A percentile compares a stretch with the other conserved stretches of the same genome.
Evolutionary conservation across 2,797 vertebrate genomes (phyloP).

Genomic region (Phylloscopus collybita): DNA sequence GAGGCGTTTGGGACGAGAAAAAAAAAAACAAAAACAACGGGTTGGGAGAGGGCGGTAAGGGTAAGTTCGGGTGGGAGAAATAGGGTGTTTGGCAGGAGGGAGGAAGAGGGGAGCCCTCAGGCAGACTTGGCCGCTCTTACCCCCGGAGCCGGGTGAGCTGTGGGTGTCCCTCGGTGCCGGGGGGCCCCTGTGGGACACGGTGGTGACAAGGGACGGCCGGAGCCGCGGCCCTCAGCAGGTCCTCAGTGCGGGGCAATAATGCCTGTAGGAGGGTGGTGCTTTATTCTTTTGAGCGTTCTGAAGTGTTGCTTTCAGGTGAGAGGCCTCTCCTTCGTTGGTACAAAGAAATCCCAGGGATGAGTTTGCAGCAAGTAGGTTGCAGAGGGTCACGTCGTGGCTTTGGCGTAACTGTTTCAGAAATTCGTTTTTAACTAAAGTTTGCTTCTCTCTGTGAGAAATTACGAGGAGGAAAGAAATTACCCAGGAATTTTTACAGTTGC

Average conservation of each 20-base stretch:
- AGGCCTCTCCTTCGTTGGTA: rapidly evolving
- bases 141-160: rapidly evolving
- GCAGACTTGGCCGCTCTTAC: rapidly evolving
- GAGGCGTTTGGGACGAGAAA: too few species aligned
- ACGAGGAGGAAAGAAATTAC: rapidly evolving
- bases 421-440: not conserved
- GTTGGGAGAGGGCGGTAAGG: not conserved
- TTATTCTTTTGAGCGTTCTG: not conserved
- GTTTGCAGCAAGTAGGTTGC: not conserved
- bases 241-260: not conserved
- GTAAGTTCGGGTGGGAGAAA: not conserved
- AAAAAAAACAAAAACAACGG: not conserved
- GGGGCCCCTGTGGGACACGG: not conserved
- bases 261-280: not conserved
- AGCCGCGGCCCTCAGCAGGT: not conserved
- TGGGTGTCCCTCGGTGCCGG: not conserved
- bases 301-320: not conserved
- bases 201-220: not conserved
- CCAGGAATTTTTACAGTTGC: not conserved
- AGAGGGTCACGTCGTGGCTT: rapidly evolving
- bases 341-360: not conserved
- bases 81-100: not conserved
- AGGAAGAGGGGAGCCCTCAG: not conserved
- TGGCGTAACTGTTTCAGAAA: not conserved
- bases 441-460: too few species aligned